Base-by-base conservation (phyloP, 2,113 vertebrate species). In the Bettongia penicillata region DNA sequence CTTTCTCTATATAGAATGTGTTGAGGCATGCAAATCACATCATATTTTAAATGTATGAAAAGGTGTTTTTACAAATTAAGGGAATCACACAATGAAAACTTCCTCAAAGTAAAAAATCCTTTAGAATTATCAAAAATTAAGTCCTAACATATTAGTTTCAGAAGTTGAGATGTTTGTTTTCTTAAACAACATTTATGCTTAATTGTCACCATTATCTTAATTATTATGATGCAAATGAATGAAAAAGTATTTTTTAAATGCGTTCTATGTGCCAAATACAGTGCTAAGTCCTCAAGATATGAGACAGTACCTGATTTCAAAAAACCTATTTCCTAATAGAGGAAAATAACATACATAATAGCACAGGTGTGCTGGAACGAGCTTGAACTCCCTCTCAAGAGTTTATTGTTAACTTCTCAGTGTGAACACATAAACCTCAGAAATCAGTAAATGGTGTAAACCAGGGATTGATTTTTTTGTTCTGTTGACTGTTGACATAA, bases 41-140 rank as follows among this genome's bases (percentile, higher is more conserved):
- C 9, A 31, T 77, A 49, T 53, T 90, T 92, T 93, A 92, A 90
- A 90, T 92, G 50, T n/a, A 48, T 31, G 16, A 8, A 14, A 47
- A 11, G 49, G 8, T 55, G n/a, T 77, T 77, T 51, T 77, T n/a
- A 77, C 12, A 43, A 84, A 23, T 43, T n/a, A 22, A 77, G 37
- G 6, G 37, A 77, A 77, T 5, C n/a, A 77, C n/a, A 84, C n/a
- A 84, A 23, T 26, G 26, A 50, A 61, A 53, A 31, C 43, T 47
- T 61, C 49, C 53, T 90, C 91, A 95, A 95, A 51, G 92, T 51
- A 95, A 94, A 61, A 91, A 61, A 43, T 8, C 14, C 23, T 93
- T 26, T 16, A 28, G 51, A 31, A 91, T 52, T 53, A n/a, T 12
- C n/a, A 51, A 49, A 61, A 37, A 92, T 43, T 51, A 61, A 92